Conservation (phyloP, 2,888 invertebrate species). For the Brassicogethes aeneus region DNA sequence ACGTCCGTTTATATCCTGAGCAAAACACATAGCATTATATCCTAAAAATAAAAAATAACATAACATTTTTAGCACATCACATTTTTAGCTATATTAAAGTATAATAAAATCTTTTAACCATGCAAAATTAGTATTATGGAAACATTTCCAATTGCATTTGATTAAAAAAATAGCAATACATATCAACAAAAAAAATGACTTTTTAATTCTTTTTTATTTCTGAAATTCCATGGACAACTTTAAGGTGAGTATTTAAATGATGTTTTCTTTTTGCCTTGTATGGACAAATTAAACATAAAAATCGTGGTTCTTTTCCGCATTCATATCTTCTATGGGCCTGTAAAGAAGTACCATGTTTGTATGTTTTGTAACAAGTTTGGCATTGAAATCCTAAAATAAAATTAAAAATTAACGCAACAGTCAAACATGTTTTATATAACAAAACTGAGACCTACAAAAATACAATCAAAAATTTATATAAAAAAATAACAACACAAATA, state of each 20-base stretch:
- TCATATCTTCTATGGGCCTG: conserved; percentile 32
- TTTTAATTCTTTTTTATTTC: not conserved
- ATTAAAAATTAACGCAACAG: no score
- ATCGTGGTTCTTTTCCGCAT: conserved; percentile 44
- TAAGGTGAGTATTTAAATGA: not conserved
- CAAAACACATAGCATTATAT: no score
- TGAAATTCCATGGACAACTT: not conserved
- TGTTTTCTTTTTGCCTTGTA: conserved; percentile 3
- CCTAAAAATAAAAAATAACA: not conserved
- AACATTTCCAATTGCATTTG: no score
- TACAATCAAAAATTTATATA: no score
- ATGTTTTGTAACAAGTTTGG: conserved; percentile 6
- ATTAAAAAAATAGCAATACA: no score
- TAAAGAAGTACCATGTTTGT: conserved; percentile 10
- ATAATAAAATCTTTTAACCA: no score
- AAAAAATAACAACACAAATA: no score
- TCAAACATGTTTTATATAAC: no score
- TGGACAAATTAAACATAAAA: conserved; percentile 35
- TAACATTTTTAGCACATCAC: not conserved
- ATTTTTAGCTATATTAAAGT: no score
- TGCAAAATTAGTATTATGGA: no score
- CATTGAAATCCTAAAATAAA: conserved; percentile 4
- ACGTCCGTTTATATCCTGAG: conserved; percentile 4
- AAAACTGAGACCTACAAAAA: no score
- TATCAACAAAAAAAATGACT: no score